phyloP scores from a whole-genome alignment of 2,797 vertebrate species.

The Lerista edwardsae region DNA sequence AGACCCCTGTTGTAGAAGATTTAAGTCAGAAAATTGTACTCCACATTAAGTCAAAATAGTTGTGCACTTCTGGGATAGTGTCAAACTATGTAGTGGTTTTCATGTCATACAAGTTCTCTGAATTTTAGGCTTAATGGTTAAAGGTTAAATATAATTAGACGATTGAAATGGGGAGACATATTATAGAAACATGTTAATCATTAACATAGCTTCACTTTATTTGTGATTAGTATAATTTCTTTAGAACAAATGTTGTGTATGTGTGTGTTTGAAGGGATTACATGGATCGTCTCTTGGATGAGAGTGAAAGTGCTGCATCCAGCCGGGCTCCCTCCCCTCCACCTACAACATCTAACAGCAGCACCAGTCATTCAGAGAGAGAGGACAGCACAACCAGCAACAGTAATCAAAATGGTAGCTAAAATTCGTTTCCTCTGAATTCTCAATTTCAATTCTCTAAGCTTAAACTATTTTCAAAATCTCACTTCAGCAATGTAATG shows the following conservation, averaged over 20 bases:
- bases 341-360: constrained; percentile 89
- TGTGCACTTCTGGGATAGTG: background rate
- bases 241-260: background rate
- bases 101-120: background rate
- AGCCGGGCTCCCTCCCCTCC: constrained; percentile 89
- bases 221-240: background rate
- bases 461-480: background rate
- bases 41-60: background rate
- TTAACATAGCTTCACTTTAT: background rate
- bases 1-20: background rate
- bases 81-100: background rate
- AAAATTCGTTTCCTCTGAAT: background rate
- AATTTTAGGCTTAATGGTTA: background rate
- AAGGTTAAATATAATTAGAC: background rate
- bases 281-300: constrained; percentile 93
- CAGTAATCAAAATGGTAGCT: constrained; percentile 88
- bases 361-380: constrained; percentile 88
- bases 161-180: background rate
- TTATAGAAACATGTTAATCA: background rate
- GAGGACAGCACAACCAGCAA: constrained; percentile 81
- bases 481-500: background rate
- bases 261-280: constrained; percentile 83
- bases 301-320: constrained; percentile 91
- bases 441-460: background rate
- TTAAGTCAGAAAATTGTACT: background rate